phyloP scores from a whole-genome alignment of 2,888 invertebrate species.

The Aleiodes leptofemur region DNA sequence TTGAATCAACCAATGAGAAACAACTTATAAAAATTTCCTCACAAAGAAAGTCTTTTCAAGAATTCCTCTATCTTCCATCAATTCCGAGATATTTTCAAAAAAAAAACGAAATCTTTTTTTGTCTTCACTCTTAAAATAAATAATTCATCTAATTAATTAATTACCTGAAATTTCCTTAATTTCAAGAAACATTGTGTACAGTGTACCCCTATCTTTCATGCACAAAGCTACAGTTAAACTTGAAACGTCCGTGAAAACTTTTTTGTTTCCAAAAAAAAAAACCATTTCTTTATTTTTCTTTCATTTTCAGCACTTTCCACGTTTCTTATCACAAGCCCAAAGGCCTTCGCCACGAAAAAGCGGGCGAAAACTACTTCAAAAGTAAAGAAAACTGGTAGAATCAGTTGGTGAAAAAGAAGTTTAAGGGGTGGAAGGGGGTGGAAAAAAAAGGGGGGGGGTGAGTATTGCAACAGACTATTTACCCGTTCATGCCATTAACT shows the following conservation, averaged over 20 bases:
- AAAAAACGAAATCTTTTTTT: too few species aligned
- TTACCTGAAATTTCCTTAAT: not conserved
- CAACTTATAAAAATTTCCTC: too few species aligned
- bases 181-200: constrained; percentile 2
- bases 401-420: not conserved
- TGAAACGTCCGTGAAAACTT: constrained; percentile 14
- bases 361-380: constrained; percentile 17
- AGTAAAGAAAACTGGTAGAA: constrained; percentile 15
- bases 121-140: not conserved
- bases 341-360: constrained; percentile 1
- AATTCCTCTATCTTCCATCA: too few species aligned
- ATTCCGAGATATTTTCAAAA: too few species aligned
- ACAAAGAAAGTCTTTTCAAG: too few species aligned
- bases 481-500: constrained; percentile 29
- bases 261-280: not conserved
- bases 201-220: constrained; percentile 30
- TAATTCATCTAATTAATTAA: constrained; percentile 5
- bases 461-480: constrained; percentile 28
- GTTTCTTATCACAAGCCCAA: constrained; percentile 13
- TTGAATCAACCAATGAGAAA: too few species aligned
- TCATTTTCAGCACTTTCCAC: constrained; percentile 13
- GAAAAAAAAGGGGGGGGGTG: not conserved
- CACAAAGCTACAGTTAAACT: constrained; percentile 31
- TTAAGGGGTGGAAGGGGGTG: too few species aligned
- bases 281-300: not conserved